A percentile compares a stretch with the other conserved stretches of the same genome.
Conservation (phyloP, 2,113 vertebrate species). For the Antechinus flavipes region DNA sequence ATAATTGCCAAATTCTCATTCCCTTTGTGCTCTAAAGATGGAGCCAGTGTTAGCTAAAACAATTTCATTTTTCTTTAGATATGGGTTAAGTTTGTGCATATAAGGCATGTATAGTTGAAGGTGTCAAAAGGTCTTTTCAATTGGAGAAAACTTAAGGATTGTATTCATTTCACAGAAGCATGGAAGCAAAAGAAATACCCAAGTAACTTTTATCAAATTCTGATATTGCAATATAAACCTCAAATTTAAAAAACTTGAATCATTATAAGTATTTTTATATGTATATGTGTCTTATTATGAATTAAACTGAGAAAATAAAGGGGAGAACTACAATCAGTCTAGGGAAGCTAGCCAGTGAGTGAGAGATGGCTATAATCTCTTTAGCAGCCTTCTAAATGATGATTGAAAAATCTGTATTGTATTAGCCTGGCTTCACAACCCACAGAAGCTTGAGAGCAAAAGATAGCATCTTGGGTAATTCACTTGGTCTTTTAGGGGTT, state of each 20-base stretch:
- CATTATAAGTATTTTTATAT: background rate
- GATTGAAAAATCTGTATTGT: background rate
- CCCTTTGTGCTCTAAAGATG: background rate
- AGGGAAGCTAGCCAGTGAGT: background rate
- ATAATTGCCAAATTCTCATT: background rate
- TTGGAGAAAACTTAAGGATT: background rate
- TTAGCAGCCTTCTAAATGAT: background rate
- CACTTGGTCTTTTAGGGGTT: background rate
- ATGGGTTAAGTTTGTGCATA: background rate
- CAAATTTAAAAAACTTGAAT: background rate
- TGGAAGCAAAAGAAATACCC: background rate
- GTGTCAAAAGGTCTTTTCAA: background rate
- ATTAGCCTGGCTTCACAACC: background rate
- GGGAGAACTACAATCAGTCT: background rate
- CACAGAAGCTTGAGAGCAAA: background rate
- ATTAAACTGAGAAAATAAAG: background rate
- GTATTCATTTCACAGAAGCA: background rate
- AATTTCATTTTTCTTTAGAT: background rate
- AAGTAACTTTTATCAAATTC: background rate
- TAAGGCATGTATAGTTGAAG: background rate
- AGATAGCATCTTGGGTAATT: background rate
- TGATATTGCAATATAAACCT: background rate
- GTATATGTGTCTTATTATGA: background rate
- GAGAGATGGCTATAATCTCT: background rate
- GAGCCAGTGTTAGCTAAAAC: background rate